Evolutionary conservation across 2,113 vertebrate species (phyloP), one percentile per base, ranked within the genome.

Genomic region (Gymnarchus niloticus): DNA sequence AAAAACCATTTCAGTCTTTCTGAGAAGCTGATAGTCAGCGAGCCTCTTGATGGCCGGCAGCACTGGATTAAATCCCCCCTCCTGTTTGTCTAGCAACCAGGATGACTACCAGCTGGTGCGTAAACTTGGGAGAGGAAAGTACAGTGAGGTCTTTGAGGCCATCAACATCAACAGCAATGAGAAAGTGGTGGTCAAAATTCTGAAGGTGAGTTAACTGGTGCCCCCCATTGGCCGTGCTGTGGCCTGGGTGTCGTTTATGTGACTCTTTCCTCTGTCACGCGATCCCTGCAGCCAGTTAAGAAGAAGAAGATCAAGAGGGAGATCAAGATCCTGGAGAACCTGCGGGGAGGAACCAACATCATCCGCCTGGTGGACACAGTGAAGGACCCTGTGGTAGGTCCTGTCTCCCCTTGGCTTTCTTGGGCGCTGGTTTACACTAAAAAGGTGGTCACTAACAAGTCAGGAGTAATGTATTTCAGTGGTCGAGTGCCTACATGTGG

Each of bases 291-390:
- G 98, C 98, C 98, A 88, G 97, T 99, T 91, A 99, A 99, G 94
- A 98, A 99, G 96, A 99, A 99, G 96, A 99, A 99, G 94, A 99
- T 99, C 94, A 99, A 99, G 92, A 96, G 98, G 2, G 98, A 99
- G 93, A 98, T 99, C 91, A 99, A 99, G 93, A 99, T 99, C 91
- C 94, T 99, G 94, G 97, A 99, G 92, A 99, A 99, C 89, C 92
- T 99, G 59, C 96, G 97, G 46, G 97, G 98, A 86, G 98, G 98
- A 93, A 99, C 97, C 93, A 99, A 99, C 95, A 98, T 99, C 91
- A 99, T 99, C 93, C 97, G 97, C 21, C 95, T 99, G 93, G 95
- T 99, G 81, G 98, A 99, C 93, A 99, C 97, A 33, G 97, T 99
- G 90, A 99, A 98, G 93, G 98, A 99, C 91, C 98, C 97, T 0